Percentiles rank a stretch among this genome's conserved stretches.
Conservation (phyloP, 2,113 vertebrate species). For the Laticauda laticaudata region DNA sequence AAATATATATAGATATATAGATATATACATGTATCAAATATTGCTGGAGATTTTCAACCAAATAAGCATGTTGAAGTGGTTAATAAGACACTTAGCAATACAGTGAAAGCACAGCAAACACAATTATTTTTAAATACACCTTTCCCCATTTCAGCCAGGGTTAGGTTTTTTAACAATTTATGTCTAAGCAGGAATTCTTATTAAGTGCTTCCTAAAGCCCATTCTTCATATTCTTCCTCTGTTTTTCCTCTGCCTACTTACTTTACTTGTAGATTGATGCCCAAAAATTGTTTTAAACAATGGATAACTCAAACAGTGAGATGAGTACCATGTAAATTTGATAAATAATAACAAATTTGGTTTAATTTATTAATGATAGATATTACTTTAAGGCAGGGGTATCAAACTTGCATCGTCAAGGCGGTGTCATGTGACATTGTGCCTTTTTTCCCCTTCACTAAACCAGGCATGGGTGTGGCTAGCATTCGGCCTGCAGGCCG, state of each 20-base stretch:
- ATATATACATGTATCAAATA: neutral
- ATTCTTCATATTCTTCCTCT: neutral
- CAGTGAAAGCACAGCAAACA: neutral
- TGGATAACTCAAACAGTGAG: neutral
- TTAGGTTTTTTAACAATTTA: neutral
- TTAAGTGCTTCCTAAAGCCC: neutral
- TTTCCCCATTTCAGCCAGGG: neutral
- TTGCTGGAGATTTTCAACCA: conserved; percentile 44
- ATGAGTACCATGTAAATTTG: neutral
- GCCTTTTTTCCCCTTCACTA: too few relatives aligned
- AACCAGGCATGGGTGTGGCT: too few relatives aligned
- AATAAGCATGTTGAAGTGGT: conserved; percentile 12
- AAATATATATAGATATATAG: neutral
- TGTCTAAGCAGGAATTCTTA: neutral
- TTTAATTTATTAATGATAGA: neutral
- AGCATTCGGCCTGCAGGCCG: too few relatives aligned
- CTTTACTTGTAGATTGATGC: neutral
- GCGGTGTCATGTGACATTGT: too few relatives aligned
- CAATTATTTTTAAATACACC: conserved; percentile 2
- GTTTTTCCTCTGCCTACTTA: neutral
- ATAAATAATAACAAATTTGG: neutral
- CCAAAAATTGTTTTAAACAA: neutral
- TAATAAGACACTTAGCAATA: conserved; percentile 6
- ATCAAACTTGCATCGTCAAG: too few relatives aligned
- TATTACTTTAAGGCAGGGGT: neutral